Conservation (phyloP, 2,797 vertebrate genomes). For the Rhynchotus rufescens region DNA sequence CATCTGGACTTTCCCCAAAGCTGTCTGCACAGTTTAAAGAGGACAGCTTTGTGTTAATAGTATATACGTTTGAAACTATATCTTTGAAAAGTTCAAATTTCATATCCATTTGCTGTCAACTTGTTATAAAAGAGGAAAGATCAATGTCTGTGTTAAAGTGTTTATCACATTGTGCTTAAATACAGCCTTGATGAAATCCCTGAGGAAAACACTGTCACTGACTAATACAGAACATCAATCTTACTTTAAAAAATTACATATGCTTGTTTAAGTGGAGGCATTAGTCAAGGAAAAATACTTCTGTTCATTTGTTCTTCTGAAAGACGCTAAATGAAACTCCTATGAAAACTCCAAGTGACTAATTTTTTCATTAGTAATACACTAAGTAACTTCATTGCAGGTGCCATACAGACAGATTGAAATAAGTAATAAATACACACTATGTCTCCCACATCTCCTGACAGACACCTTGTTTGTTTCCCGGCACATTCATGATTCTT, state of each 20-base stretch:
- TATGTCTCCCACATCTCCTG: background rate
- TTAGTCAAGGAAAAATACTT: background rate
- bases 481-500: background rate
- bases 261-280: background rate
- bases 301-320: background rate
- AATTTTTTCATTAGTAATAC: background rate
- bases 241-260: background rate
- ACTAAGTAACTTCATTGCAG: background rate
- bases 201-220: background rate
- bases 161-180: fast-evolving
- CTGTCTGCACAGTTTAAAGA: background rate
- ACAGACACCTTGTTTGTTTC: background rate
- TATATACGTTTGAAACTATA: background rate
- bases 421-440: background rate
- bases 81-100: background rate
- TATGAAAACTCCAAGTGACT: background rate
- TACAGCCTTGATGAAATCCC: background rate
- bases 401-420: background rate
- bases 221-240: background rate
- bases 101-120: background rate
- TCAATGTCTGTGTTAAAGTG: background rate
- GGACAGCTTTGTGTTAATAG: background rate
- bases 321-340: background rate
- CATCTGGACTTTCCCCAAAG: background rate
- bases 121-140: background rate